Conservation (phyloP, 2,888 invertebrate species). For the Fragum sueziense region DNA sequence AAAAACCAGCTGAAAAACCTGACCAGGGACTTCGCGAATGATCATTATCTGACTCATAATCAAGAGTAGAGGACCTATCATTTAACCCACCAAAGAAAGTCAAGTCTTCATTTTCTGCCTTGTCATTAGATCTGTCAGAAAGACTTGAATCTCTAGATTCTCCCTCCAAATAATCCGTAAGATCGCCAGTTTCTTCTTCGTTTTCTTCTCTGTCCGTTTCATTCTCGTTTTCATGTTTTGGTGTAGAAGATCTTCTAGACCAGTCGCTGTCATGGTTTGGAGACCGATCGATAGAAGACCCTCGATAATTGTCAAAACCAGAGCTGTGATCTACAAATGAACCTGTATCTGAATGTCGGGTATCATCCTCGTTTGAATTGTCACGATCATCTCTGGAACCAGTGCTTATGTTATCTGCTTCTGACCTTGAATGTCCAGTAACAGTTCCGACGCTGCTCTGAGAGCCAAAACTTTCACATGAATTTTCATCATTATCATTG, state of each 20-base stretch:
- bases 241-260: background rate
- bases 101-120: background rate
- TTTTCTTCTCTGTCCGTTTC: background rate
- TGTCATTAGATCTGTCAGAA: too few relatives aligned
- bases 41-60: background rate
- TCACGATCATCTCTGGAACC: background rate
- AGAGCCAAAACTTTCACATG: background rate
- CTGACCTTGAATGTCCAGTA: background rate
- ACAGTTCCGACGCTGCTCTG: background rate
- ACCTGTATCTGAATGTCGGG: background rate
- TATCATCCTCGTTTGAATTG: background rate
- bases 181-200: too few relatives aligned
- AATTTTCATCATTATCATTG: background rate
- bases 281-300: background rate
- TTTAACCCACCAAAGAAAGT: background rate
- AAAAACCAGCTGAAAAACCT: background rate
- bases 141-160: too few relatives aligned
- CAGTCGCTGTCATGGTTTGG: background rate
- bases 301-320: background rate
- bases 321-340: background rate
- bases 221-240: background rate
- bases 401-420: too few relatives aligned
- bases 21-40: background rate
- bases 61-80: background rate
- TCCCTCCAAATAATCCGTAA: too few relatives aligned